These are phyloP conservation scores for Cotesia glomerata DNA, from an alignment of 1,140 invertebrate genomes.

Conservation along the genomic window DNA sequence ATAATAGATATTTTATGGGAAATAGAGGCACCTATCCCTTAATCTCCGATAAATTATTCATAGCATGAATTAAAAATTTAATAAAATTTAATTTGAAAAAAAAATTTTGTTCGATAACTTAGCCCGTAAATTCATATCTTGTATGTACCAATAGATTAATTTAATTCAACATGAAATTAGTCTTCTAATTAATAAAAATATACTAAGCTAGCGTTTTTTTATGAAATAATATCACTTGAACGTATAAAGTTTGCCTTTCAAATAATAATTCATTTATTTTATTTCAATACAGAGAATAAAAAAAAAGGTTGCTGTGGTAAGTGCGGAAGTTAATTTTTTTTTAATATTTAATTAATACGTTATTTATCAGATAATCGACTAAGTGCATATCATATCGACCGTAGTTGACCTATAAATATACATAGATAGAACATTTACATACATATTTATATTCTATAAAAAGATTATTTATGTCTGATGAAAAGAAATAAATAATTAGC, in stretches of 20 bases:
- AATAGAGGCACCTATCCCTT: too few relatives aligned
- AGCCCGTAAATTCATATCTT: too few relatives aligned
- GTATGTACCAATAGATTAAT: too few relatives aligned
- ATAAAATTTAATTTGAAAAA: too few relatives aligned
- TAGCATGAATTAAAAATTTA: too few relatives aligned
- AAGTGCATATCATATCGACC: constrained; percentile 16
- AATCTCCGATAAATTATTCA: too few relatives aligned
- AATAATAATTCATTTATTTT: constrained; percentile 20
- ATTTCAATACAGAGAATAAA: constrained; percentile 7
- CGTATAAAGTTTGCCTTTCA: background rate
- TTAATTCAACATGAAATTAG: too few relatives aligned
- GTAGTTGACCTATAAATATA: constrained; percentile 21
- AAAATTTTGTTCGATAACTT: too few relatives aligned
- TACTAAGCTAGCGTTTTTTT: too few relatives aligned
- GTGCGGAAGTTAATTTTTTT: constrained; percentile 5
- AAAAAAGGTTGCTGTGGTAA: constrained; percentile 14
- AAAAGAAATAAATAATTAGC: background rate
- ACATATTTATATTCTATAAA: constrained; percentile 29
- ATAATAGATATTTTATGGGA: too few relatives aligned
- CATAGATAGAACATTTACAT: constrained; percentile 22
- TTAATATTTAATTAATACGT: constrained; percentile 12
- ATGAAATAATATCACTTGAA: background rate
- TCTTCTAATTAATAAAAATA: too few relatives aligned
- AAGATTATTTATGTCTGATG: constrained; percentile 20
- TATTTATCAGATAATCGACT: constrained; percentile 13